Evolutionary conservation across 2,888 invertebrate species (phyloP).

Genomic region (Harmothoe impar): DNA sequence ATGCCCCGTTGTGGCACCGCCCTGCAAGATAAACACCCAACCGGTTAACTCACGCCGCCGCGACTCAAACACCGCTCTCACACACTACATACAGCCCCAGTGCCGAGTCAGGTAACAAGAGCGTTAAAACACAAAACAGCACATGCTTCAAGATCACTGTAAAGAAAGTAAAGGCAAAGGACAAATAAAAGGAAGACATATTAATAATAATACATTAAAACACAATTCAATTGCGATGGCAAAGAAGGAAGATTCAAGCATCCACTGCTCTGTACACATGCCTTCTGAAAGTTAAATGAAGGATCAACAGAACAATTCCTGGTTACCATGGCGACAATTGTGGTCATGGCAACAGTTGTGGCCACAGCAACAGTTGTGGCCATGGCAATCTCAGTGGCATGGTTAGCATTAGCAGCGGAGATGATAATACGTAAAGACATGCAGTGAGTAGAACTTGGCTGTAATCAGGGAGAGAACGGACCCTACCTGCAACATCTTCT

Average conservation of each 20-base stretch:
- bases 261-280: constrained; percentile 44
- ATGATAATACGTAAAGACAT: neutral
- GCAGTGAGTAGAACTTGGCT: neutral
- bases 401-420: neutral
- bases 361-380: neutral
- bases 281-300: constrained; percentile 29
- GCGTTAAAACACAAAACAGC: neutral
- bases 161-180: constrained; percentile 20
- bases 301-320: neutral
- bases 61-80: neutral
- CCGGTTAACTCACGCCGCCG: too few species aligned
- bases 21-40: constrained; percentile 28
- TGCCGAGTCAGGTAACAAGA: neutral
- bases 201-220: constrained; percentile 11
- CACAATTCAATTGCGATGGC: neutral
- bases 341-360: too few species aligned
- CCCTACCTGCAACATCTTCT: too few species aligned
- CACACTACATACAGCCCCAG: neutral
- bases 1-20: constrained; percentile 65
- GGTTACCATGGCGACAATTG: neutral
- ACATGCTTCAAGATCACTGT: constrained; percentile 29
- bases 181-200: constrained; percentile 4
- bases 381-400: neutral
- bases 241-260: constrained; percentile 16
- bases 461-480: neutral